These are phyloP conservation scores for Thera britannica DNA, from an alignment of 2,888 invertebrate species.

Conservation along the genomic window DNA sequence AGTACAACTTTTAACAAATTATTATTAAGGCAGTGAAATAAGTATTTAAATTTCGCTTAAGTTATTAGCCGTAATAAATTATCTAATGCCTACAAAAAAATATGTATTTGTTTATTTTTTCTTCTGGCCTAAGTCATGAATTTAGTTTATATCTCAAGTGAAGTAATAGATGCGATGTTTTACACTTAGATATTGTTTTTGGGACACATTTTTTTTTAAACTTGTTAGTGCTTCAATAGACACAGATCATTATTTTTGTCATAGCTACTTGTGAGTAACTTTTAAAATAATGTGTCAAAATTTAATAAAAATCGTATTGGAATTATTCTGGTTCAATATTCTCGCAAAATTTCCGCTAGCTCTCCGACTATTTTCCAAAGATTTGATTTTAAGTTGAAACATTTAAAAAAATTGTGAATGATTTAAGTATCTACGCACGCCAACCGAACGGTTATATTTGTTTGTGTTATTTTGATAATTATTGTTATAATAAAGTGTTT, in stretches of 20 bases:
- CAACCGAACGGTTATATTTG: constrained; percentile 56
- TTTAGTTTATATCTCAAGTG: background rate
- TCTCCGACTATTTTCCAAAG: constrained; percentile 9
- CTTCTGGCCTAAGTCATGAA: constrained; percentile 17
- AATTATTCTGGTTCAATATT: background rate
- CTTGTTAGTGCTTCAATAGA: constrained; percentile 1
- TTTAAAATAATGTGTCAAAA: constrained; percentile 20
- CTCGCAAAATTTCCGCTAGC: background rate
- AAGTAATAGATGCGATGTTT: too few species aligned
- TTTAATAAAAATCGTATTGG: background rate
- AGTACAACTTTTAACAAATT: constrained; percentile 10
- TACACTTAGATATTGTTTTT: background rate
- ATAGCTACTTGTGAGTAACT: constrained; percentile 6
- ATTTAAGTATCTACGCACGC: constrained; percentile 44
- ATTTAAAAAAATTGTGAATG: constrained; percentile 23
- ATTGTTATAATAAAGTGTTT: constrained; percentile 81
- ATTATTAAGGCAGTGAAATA: constrained; percentile 4
- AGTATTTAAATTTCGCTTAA: background rate
- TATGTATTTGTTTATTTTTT: background rate
- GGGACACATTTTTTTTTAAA: constrained; percentile 1
- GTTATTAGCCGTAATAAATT: background rate
- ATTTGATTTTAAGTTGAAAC: constrained; percentile 5
- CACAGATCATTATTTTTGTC: constrained; percentile 5
- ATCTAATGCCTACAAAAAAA: background rate
- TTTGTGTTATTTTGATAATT: constrained; percentile 76